A percentile compares a stretch with the other conserved stretches of the same genome.
Evolutionary conservation across 1,140 invertebrate species (phyloP).

Genomic region (Bombus difficillimus): DNA sequence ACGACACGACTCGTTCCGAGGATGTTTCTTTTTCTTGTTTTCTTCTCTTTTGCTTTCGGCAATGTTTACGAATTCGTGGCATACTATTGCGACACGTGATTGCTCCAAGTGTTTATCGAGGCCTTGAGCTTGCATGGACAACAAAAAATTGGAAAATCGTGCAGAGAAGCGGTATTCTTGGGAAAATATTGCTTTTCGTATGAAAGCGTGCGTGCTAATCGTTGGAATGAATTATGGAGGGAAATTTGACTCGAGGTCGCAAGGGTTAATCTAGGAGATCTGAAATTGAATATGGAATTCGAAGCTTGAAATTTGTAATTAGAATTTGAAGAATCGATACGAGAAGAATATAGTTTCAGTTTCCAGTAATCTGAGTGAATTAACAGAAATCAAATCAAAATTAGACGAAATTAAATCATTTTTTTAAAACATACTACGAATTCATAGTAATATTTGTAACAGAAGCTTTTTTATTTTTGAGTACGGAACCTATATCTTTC

Average conservation of each 20-base stretch:
- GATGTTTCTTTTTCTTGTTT: neutral
- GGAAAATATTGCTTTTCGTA: neutral
- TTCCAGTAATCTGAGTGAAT: too few relatives aligned
- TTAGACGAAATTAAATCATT: too few relatives aligned
- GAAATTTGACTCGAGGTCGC: too few relatives aligned
- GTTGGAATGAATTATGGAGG: neutral
- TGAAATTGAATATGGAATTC: neutral
- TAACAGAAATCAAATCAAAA: too few relatives aligned
- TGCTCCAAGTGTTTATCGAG: neutral
- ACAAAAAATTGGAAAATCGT: neutral
- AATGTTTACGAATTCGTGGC: neutral
- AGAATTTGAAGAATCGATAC: neutral
- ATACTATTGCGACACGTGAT: constrained; percentile 5
- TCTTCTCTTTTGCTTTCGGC: neutral
- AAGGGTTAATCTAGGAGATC: too few relatives aligned
- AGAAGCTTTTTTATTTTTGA: too few relatives aligned
- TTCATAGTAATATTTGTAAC: too few relatives aligned
- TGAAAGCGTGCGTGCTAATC: neutral
- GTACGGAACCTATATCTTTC: too few relatives aligned
- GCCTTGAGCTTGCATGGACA: neutral
- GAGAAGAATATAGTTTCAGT: too few relatives aligned
- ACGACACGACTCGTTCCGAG: neutral
- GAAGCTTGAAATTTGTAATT: neutral
- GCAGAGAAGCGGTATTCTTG: neutral
- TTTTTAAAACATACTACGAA: too few relatives aligned